Evolutionary conservation across 2,888 invertebrate species (phyloP), one percentile per base, ranked within the genome.

Genomic region (Drosophila stalkeri): DNA sequence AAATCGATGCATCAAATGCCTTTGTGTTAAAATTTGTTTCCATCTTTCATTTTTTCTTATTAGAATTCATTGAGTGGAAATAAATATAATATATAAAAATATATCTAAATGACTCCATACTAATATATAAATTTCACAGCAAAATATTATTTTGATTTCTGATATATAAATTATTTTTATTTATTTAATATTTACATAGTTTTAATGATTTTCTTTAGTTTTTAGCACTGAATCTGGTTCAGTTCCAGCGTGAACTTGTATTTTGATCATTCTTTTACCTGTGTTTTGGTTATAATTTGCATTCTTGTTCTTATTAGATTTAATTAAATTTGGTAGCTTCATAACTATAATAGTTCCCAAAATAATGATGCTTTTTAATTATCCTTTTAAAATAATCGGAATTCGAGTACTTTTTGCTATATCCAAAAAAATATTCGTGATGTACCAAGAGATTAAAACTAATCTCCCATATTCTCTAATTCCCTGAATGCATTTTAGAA

Each of bases 401-500:
- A 23, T 27, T 23, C 27, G 7, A 20, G 6, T 44, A 20, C 2
- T 12, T 44, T 44, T 44, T 14, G n/a, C 7, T 23, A 0, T 5
- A 18, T 51, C 11, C 31, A 31, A 16, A 23, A 23, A 51, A 7
- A 7, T 18, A 12, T 7, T 51, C 18, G 9, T 7, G 5, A 33
- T 51, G 49, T 33, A 33, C 5, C 1, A 18, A 33, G 1, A 3
- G 23, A 54, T 39, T 39, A 16, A 27, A 54, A n/a, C 23, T 54
- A 54, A 54, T 54, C 52, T 51, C 33, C 2, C 51, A 33, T 35
- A 39, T 31, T n/a, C 8, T n/a, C 35, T 33, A 11, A 39, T 60
- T 61, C 60, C 56, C 51, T 56, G 35, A 39, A 61, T 1, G 11
- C 16, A 18, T 71, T 44, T 47, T 20, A 35, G 7, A 14, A 6